Conservation (phyloP, 2,113 vertebrate species). For the Aspidoscelis tigris region DNA sequence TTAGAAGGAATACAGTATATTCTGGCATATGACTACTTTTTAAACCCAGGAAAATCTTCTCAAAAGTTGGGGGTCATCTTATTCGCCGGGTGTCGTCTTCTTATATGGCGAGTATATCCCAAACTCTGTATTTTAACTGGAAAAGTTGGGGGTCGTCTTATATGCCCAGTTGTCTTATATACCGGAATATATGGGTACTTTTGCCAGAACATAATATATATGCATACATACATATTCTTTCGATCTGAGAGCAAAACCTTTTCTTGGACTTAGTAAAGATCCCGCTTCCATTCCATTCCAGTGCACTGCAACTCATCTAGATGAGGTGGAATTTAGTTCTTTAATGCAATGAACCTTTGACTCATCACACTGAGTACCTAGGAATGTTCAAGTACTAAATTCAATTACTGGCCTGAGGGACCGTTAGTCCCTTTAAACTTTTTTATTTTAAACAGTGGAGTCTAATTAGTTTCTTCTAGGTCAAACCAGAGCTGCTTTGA, state of each 20-base stretch:
- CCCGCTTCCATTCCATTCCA: not conserved
- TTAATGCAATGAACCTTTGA: constrained; percentile 24
- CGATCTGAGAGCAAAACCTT: constrained; percentile 16
- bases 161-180: too few relatives aligned
- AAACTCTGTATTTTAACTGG: too few relatives aligned
- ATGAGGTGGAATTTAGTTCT: constrained; percentile 18
- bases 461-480: not conserved
- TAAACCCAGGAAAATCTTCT: too few relatives aligned
- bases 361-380: constrained; percentile 14
- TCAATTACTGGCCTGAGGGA: constrained; percentile 3
- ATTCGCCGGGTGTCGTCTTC: too few relatives aligned
- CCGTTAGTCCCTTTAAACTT: constrained; percentile 14
- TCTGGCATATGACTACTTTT: too few relatives aligned
- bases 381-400: constrained; percentile 7
- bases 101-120: too few relatives aligned
- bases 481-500: constrained; percentile 8
- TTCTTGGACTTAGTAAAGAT: constrained; percentile 12
- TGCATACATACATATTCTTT: not conserved
- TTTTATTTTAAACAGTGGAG: constrained; percentile 25
- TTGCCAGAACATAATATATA: not conserved
- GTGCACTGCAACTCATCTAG: constrained; percentile 13
- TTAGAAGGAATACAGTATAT: not conserved
- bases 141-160: too few relatives aligned
- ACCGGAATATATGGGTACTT: not conserved
- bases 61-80: too few relatives aligned